Base-by-base conservation (phyloP, 2,797 vertebrate species). In the Pipistrellus kuhlii region DNA sequence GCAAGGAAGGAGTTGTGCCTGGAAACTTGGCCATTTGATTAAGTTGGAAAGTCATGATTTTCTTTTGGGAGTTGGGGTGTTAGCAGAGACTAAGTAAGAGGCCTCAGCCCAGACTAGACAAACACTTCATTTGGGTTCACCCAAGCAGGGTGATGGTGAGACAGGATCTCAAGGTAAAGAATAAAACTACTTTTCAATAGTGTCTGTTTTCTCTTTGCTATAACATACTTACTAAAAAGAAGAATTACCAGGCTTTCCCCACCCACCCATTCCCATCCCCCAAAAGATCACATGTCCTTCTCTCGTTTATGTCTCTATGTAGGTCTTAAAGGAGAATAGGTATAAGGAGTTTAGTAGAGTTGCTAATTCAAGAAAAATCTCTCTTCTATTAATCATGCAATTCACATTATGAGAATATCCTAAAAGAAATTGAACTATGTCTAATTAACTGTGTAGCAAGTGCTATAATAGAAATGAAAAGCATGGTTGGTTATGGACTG, bases 351-450 rank as follows among this genome's bases (percentile, higher is more conserved):
- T 78, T 35, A 53, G 18, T 69, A 46, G 48, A 92, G 51, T 23
- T 44, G 8, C 51, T 71, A 64, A 64, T 80, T 94, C 57, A 90
- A 41, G 23, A 78, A 84, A 80, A 80, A 59, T 46, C 57, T 78
- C 46, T 57, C 66, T 77, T 51, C 21, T 84, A 17, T 62, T 46
- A 85, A 48, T 81, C 51, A 2, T 27, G 27, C 53, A 53, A 35
- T 57, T 86, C 35, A 30, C 13, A 66, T 25, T 72, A 90, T 51
- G 53, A 72, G 69, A 76, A 35, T 48, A 66, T 59, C 55, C 76
- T 78, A 69, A 72, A 73, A 76, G 59, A 69, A 88, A 92, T 89
- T 71, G 35, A 71, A 21, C 81, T 86, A 10, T 12, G 5, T 84
- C 35, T 90, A 51, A 44, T n/a, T 53, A 62, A 53, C 32, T 27